These are phyloP conservation scores for Mythimna lalbum DNA, from an alignment of 2,888 invertebrate genomes.

Conservation along the genomic window DNA sequence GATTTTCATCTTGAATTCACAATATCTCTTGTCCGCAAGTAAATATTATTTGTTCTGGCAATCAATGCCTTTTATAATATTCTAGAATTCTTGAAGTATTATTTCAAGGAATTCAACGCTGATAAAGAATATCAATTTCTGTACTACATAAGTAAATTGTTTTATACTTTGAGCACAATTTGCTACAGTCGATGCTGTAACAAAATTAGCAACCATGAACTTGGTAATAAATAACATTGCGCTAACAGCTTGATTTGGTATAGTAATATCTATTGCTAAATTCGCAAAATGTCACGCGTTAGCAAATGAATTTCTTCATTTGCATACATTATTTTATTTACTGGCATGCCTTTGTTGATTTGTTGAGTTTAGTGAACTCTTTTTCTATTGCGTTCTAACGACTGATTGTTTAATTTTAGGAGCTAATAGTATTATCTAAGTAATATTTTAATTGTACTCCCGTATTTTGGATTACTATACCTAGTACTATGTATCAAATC, in stretches of 20 bases:
- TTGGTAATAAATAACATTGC: slow-evolving; percentile 30
- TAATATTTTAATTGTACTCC: too few relatives aligned
- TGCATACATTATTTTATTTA: slow-evolving; percentile 19
- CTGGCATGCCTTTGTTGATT: slow-evolving; percentile 1
- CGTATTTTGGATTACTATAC: too few relatives aligned
- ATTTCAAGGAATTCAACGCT: slow-evolving; percentile 10
- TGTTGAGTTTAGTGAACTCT: neutral
- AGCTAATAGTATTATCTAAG: too few relatives aligned
- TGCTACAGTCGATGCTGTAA: slow-evolving; percentile 4
- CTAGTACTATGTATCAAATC: too few relatives aligned
- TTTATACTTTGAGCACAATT: slow-evolving; percentile 19
- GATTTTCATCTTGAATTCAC: too few relatives aligned
- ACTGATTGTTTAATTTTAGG: neutral
- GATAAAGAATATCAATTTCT: neutral
- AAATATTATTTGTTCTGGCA: too few relatives aligned
- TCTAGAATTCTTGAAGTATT: neutral
- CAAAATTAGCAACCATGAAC: slow-evolving; percentile 44
- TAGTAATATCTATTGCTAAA: neutral
- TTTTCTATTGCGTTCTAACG: slow-evolving; percentile 13
- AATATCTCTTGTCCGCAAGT: too few relatives aligned
- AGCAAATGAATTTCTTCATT: slow-evolving; percentile 22
- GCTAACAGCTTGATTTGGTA: neutral
- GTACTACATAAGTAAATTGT: slow-evolving; percentile 14
- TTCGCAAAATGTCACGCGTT: slow-evolving; percentile 31
- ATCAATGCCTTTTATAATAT: too few relatives aligned